These are phyloP conservation scores for Brachionus rubens DNA, from an alignment of 1,140 invertebrate genomes.

Conservation along the genomic window DNA sequence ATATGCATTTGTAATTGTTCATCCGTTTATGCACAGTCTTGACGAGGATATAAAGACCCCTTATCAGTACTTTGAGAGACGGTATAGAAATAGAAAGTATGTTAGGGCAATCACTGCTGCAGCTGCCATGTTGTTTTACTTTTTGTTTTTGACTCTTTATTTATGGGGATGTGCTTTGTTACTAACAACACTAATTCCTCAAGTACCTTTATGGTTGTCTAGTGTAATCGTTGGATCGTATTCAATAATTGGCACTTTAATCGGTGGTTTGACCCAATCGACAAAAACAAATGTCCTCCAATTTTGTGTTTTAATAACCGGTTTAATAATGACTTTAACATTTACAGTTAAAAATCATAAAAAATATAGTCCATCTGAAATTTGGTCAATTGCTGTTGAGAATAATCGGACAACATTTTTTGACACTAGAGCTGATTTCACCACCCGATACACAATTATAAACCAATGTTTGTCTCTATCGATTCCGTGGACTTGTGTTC, in stretches of 20 bases:
- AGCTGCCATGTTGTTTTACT: constrained; percentile 19
- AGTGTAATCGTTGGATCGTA: neutral
- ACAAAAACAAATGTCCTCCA: constrained; percentile 27
- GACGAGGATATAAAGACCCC: constrained; percentile 15
- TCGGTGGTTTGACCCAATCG: constrained; percentile 13
- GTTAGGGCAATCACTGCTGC: constrained; percentile 7
- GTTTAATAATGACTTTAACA: neutral
- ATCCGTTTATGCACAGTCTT: constrained; percentile 6
- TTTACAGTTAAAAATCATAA: neutral
- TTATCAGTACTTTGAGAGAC: constrained; percentile 27
- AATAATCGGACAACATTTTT: constrained; percentile 2
- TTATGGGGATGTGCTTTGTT: constrained; percentile 21
- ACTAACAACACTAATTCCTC: neutral
- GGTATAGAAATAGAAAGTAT: constrained; percentile 15
- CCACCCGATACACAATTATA: constrained; percentile 13
- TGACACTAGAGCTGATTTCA: constrained; percentile 29
- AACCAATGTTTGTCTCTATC: constrained; percentile 4
- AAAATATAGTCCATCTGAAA: neutral
- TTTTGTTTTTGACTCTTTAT: constrained; percentile 12
- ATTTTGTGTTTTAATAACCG: neutral
- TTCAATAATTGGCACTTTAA: constrained; percentile 4
- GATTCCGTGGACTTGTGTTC: constrained; percentile 14
- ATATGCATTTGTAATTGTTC: constrained; percentile 12
- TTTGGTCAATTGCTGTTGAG: neutral
- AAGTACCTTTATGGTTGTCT: constrained; percentile 16